Evolutionary conservation across 2,888 invertebrate genomes (phyloP), one percentile per base, ranked within the genome.

Genomic region (Monoplex corrugatus): DNA sequence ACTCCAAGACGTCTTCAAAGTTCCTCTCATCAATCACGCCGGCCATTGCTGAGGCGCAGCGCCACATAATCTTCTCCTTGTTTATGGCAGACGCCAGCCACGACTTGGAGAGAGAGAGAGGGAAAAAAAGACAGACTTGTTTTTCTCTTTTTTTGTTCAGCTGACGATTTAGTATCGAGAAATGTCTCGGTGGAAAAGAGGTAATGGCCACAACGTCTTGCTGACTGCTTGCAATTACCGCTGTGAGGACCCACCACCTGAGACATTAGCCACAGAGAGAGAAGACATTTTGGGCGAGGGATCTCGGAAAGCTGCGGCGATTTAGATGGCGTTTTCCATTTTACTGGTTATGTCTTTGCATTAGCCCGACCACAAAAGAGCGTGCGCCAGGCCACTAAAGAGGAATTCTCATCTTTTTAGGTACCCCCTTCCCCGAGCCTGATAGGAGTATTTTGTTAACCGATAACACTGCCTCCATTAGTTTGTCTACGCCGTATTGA

Each of bases 281-380:
- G 84, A 10, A 84, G 84, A 84, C 84, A 84, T 84, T 84, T 84
- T 84, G 84, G 50, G 45, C 44, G 16, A 84, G 84, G 84, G 45
- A 84, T 84, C 50, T 35, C 19, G 84, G 84, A 57, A 84, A 84
- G 84, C 84, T 84, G 19, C 84, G 84, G n/a, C 84, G 84, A 84
- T 84, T 84, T 84, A 84, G 50, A 84, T 50, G 84, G 84, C 84
- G 84, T 84, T 84, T 84, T 50, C 84, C 50, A 50, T 84, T 84
- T 35, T 45, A 50, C 84, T 35, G 45, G 45, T 84, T 84, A 84
- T 84, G 84, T 32, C 84, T 84, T 57, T 57, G 84, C 84, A 84
- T 84, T 84, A 84, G 45, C 84, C 23, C 45, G 84, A 84, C 84
- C 84, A 57, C 84, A 84, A 57, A 57, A 84, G 50, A 84, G 84